A percentile compares a stretch with the other conserved stretches of the same genome.
phyloP scores from a whole-genome alignment of 2,888 invertebrate species.

The Chrysolina haemoptera region DNA sequence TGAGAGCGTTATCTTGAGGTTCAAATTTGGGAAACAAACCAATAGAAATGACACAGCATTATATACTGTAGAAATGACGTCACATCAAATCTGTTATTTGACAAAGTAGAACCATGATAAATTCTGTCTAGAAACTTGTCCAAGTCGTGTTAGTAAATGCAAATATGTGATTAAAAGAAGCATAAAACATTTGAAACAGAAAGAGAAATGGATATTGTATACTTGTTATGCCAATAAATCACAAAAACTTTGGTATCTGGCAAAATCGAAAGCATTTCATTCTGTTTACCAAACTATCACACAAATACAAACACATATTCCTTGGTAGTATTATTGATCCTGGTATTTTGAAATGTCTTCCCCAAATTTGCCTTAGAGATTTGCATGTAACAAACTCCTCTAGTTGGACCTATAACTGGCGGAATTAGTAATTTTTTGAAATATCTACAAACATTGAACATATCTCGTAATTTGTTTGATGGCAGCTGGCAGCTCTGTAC shows the following conservation, averaged over 20 bases:
- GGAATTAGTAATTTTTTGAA: conserved; percentile 27
- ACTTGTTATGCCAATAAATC: too few species aligned
- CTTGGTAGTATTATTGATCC: conserved; percentile 42
- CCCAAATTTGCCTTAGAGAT: conserved; percentile 60
- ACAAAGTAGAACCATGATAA: too few species aligned
- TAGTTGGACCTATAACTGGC: conserved; percentile 21
- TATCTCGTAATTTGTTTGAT: conserved; percentile 17
- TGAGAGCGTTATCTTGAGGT: too few species aligned
- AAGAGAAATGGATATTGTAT: too few species aligned
- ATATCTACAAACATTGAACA: conserved; percentile 21
- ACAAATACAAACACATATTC: conserved; percentile 35
- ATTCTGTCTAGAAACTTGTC: too few species aligned
- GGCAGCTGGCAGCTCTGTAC: conserved; percentile 8
- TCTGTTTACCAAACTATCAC: conserved; percentile 10
- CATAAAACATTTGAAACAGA: too few species aligned
- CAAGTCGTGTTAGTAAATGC: too few species aligned
- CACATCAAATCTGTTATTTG: too few species aligned
- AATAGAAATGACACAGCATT: too few species aligned
- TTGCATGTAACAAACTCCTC: conserved; percentile 50
- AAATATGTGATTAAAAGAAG: too few species aligned
- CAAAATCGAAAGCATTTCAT: conserved; percentile 21
- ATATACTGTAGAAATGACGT: too few species aligned
- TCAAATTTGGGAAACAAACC: too few species aligned
- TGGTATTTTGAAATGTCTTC: conserved; percentile 57
- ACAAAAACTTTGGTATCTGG: conserved; percentile 2